These are phyloP conservation scores for Sphaerodactylus townsendi DNA, from an alignment of 2,113 vertebrate genomes.

Conservation along the genomic window DNA sequence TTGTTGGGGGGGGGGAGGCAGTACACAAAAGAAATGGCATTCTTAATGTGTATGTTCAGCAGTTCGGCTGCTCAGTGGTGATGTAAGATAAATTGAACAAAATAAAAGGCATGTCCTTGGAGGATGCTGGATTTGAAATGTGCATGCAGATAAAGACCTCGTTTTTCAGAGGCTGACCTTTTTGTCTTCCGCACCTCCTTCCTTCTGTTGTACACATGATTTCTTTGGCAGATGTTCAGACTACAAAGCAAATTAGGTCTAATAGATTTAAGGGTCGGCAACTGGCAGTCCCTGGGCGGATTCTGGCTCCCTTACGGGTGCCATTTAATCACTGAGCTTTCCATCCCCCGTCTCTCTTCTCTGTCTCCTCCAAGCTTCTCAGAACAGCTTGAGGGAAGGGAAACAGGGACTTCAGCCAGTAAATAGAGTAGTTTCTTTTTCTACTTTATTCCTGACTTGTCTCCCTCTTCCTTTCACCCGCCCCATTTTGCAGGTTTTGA, in stretches of 20 bases:
- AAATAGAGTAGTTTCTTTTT: not conserved
- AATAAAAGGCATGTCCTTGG: conserved; percentile 37
- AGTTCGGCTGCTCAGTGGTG: conserved; percentile 36
- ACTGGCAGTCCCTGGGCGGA: not conserved
- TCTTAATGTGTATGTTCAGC: conserved; percentile 26
- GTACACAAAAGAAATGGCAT: conserved; percentile 26
- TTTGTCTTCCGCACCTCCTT: conserved; percentile 37
- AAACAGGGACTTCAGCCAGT: not conserved
- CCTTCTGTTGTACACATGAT: conserved; percentile 31
- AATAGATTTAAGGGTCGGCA: conserved; percentile 35
- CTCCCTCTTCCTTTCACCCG: not conserved
- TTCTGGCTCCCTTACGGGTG: not conserved
- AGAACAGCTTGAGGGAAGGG: not conserved
- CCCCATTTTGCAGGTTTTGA: not conserved
- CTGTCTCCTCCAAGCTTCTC: not conserved
- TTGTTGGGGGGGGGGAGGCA: not conserved
- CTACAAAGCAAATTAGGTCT: conserved; percentile 52
- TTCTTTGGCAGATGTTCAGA: conserved; percentile 61
- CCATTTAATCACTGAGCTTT: not conserved
- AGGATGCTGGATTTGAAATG: conserved; percentile 48
- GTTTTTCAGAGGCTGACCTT: conserved; percentile 50
- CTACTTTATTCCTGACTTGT: not conserved
- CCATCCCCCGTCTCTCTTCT: not conserved
- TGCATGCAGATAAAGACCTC: conserved; percentile 44
- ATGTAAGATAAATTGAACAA: conserved; percentile 43